Conservation (phyloP, 37 sponge, comb jelly and placozoan species). For the Axinella damicornis region DNA sequence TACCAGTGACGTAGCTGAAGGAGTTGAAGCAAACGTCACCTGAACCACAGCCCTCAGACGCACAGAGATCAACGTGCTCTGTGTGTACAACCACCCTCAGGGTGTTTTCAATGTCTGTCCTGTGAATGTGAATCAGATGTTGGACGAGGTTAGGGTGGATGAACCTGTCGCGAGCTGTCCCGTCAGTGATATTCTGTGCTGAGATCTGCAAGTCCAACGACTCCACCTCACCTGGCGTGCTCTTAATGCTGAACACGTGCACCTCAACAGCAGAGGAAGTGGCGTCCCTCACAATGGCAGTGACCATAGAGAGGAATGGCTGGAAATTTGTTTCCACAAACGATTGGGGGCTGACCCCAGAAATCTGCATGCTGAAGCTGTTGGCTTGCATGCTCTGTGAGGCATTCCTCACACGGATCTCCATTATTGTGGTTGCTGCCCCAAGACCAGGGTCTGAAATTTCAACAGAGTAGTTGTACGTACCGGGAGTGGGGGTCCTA, state of each 20-base stretch:
- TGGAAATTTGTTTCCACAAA: conserved; percentile 31
- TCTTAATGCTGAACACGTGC: conserved; percentile 31
- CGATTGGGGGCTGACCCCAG: background rate
- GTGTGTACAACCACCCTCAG: conserved; percentile 25
- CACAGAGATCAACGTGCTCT: conserved; percentile 61
- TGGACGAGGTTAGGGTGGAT: conserved; percentile 46
- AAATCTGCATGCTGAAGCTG: conserved; percentile 45
- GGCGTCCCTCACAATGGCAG: background rate
- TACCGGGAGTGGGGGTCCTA: conserved; percentile 30
- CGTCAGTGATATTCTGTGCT: no score
- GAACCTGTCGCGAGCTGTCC: conserved; percentile 7
- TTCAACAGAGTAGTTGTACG: conserved; percentile 28
- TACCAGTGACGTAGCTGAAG: background rate
- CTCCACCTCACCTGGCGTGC: background rate
- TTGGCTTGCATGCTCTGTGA: background rate
- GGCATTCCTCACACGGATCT: conserved; percentile 15
- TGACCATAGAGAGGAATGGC: conserved; percentile 3
- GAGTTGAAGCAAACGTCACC: conserved; percentile 37
- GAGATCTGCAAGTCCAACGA: conserved; percentile 37
- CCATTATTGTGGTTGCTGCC: conserved; percentile 5
- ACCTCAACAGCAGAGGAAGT: background rate
- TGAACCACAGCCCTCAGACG: conserved; percentile 42
- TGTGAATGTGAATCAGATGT: conserved; percentile 56
- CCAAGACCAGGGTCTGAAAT: conserved; percentile 32
- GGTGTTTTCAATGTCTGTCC: conserved; percentile 7